Base-by-base conservation (phyloP, 2,113 vertebrate genomes). In the Zootoca vivipara region DNA sequence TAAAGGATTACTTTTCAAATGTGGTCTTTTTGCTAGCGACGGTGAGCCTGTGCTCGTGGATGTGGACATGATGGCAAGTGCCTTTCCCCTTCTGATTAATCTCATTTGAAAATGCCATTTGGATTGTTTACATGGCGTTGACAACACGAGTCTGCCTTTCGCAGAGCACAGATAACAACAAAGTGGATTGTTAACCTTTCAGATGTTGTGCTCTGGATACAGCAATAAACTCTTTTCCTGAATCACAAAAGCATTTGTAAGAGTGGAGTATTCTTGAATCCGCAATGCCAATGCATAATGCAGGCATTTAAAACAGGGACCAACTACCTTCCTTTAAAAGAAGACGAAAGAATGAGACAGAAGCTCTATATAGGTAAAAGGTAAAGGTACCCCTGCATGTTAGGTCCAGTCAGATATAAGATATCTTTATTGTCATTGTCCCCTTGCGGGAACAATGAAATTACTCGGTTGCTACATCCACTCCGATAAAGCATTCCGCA, bases 171-270 rank as follows among this genome's bases (percentile, higher is more conserved):
- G 69, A 90, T 90, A 52, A 92, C 83, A 96, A 92, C 89, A 70
- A 78, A 82, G 78, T 78, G 75, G 90, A 90, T 91, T 73, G 6
- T 89, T 92, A 93, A 93, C 91, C 90, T 93, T 86, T 91, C 5
- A 69, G 92, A 91, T 93, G 92, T 94, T 94, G 91, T 35, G 82
- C 82, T 0, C 84, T 88, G 0, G 28, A 15, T 7, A 70, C 70
- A 78, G 69, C 33, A 84, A 84, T 87, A 91, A 92, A 46, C 82
- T 80, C 79, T 91, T 92, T 90, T 90, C 86, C 86, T 81, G 93
- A 92, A 84, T 89, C 75, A 33, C 77, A 69, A 92, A 92, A 91
- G 78, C 69, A 52, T 80, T 89, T 28, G 15, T 88, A 33, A n/a
- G 87, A 86, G 12, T 5, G 84, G 89, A 74, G 64, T 52, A 6